phyloP scores from a whole-genome alignment of 2,888 invertebrate genomes.

The Ischnus inquisitorius region DNA sequence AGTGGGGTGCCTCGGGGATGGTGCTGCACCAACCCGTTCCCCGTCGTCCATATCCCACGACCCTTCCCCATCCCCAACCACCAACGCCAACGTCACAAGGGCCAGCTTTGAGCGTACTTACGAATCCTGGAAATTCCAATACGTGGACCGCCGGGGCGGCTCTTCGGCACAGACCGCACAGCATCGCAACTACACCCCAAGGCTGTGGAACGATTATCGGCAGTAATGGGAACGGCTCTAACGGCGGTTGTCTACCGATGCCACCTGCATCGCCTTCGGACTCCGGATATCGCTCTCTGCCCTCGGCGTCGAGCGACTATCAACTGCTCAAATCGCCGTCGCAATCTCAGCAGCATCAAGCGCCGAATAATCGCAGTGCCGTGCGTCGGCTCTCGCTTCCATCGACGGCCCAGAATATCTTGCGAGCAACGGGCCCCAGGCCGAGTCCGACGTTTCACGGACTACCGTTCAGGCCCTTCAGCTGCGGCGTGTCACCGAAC shows the following conservation, averaged over 20 bases:
- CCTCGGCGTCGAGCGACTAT: constrained; percentile 89
- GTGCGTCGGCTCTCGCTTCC: constrained; percentile 87
- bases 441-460: constrained; percentile 89
- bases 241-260: constrained; percentile 65
- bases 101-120: constrained; percentile 77
- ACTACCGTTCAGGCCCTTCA: constrained; percentile 85
- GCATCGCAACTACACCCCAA: constrained; percentile 82
- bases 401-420: constrained; percentile 85
- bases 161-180: constrained; percentile 82
- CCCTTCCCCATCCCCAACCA: constrained; percentile 87
- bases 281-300: constrained; percentile 87
- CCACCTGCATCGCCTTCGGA: constrained; percentile 85
- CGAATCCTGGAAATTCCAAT: constrained; percentile 80
- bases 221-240: constrained; percentile 48
- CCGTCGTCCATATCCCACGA: constrained; percentile 84
- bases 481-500: constrained; percentile 84
- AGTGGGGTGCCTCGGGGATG: constrained; percentile 83
- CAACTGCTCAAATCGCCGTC: constrained; percentile 87
- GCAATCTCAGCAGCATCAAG: constrained; percentile 72
- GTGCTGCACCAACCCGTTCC: constrained; percentile 84
- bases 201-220: constrained; percentile 72
- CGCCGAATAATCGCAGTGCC: constrained; percentile 86
- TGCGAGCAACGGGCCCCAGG: constrained; percentile 86
- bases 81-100: constrained; percentile 86
- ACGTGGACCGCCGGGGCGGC: constrained; percentile 81